phyloP scores from a whole-genome alignment of 2,113 vertebrate genomes.

The Geococcyx californianus region DNA sequence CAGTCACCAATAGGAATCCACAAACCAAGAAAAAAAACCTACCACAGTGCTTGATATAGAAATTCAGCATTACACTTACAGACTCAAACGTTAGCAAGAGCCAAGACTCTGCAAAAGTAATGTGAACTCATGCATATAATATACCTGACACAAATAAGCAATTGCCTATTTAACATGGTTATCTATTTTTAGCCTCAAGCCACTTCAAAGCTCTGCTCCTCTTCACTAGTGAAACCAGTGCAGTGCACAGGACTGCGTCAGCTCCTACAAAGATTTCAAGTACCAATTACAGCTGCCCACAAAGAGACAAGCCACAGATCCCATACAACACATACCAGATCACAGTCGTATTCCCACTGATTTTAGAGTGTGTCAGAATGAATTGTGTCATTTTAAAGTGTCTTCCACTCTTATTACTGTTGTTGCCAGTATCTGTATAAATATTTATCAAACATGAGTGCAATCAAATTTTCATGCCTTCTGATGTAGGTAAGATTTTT shows the following conservation, averaged over 20 bases:
- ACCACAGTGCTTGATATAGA: neutral
- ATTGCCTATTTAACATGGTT: neutral
- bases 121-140: neutral
- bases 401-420: neutral
- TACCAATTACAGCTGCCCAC: rapidly evolving
- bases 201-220: neutral
- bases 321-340: neutral
- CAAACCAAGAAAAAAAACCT: neutral
- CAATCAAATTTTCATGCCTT: neutral
- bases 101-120: neutral
- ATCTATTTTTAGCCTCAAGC: neutral
- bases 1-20: neutral
- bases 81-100: neutral
- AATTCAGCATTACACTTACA: neutral
- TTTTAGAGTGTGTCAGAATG: neutral
- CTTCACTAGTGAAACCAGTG: neutral
- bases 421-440: neutral
- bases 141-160: neutral
- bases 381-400: neutral
- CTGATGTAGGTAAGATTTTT: neutral
- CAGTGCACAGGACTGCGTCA: neutral
- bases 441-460: neutral
- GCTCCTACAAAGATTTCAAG: neutral
- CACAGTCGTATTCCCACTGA: neutral
- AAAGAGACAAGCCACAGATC: neutral